Evolutionary conservation across 2,797 vertebrate species (phyloP), one percentile per base, ranked within the genome.

Genomic region (Petrocephalus schoutedeni): DNA sequence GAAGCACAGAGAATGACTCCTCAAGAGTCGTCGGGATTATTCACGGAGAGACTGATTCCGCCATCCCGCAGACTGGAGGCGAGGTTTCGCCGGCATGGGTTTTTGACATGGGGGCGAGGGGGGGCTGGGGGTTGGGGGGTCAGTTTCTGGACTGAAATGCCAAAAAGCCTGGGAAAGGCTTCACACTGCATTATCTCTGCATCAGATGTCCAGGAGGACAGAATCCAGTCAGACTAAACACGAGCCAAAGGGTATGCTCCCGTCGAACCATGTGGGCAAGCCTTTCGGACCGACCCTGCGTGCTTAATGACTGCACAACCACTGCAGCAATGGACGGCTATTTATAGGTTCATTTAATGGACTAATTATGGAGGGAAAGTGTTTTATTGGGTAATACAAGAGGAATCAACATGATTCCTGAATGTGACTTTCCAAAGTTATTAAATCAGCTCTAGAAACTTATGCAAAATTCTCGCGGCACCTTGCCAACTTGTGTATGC

Each of bases 201-300:
- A 32, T 19, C 45, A 64, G n/a, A 53, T 82, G 57, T 53, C 86
- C 28, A 53, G 58, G 71, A 12, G 45, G 58, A 82, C 36, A 58
- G 59, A 89, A 86, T 53, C 21, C 49, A 49, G 74, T 23, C 85
- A 89, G 88, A 87, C 88, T 87, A 89, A 89, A 89, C 85, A 87
- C 6, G 77, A 74, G 51, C 67, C 41, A 41, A 61, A 87, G 80
- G 85, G 41, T 87, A 61, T 80, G 67, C 19, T 28, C 57, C 21
- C 64, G 23, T 21, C 53, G 19, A 89, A 32, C 71, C 49, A 8
- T 45, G 23, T 45, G 59, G 57, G 9, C 14, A 86, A 23, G 56
- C 54, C 12, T 36, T 61, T 32, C 36, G 36, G 21, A 51, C 56
- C 28, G 59, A 87, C 88, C 12, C 51, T 89, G 54, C 61, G 45